These are phyloP conservation scores for Kryptolebias ocellatus DNA, from an alignment of 2,797 vertebrate genomes.

Conservation along the genomic window DNA sequence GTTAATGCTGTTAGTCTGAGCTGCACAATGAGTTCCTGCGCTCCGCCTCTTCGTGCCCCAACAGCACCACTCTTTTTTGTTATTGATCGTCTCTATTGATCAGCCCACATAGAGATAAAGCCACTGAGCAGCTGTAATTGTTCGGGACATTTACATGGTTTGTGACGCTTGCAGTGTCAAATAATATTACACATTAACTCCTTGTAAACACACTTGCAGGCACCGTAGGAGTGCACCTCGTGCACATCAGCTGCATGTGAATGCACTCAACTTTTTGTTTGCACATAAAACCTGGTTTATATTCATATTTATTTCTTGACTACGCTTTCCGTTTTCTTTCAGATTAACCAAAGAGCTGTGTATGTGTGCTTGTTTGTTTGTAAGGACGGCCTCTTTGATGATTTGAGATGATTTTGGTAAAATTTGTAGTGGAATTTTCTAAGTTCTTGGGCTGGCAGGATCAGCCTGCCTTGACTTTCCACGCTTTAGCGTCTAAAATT, in stretches of 20 bases:
- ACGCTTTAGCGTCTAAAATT: slow-evolving; percentile 5
- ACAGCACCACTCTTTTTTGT: slow-evolving; percentile 49
- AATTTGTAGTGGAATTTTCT: too few species aligned
- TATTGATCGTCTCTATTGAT: slow-evolving; percentile 63
- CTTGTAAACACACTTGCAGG: not conserved
- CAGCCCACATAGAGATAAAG: slow-evolving; percentile 52
- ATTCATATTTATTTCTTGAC: not conserved
- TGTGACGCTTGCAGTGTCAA: slow-evolving; percentile 27
- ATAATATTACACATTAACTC: slow-evolving; percentile 22
- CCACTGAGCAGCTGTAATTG: slow-evolving; percentile 43
- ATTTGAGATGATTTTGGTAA: too few species aligned
- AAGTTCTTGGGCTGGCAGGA: too few species aligned
- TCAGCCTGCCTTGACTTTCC: not conserved
- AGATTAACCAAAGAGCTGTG: not conserved
- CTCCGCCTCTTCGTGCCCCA: slow-evolving; percentile 17
- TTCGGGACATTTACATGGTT: slow-evolving; percentile 35
- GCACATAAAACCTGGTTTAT: not conserved
- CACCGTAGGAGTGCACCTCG: not conserved
- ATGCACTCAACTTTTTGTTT: not conserved
- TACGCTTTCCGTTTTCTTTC: not conserved
- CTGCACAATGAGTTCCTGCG: slow-evolving; percentile 35
- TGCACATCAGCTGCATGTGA: slow-evolving; percentile 3
- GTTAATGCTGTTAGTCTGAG: slow-evolving; percentile 15
- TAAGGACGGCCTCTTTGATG: too few species aligned
- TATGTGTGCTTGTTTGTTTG: too few species aligned